Evolutionary conservation across 2,113 vertebrate species (phyloP).

Genomic region (Ctenodactylus gundi): DNA sequence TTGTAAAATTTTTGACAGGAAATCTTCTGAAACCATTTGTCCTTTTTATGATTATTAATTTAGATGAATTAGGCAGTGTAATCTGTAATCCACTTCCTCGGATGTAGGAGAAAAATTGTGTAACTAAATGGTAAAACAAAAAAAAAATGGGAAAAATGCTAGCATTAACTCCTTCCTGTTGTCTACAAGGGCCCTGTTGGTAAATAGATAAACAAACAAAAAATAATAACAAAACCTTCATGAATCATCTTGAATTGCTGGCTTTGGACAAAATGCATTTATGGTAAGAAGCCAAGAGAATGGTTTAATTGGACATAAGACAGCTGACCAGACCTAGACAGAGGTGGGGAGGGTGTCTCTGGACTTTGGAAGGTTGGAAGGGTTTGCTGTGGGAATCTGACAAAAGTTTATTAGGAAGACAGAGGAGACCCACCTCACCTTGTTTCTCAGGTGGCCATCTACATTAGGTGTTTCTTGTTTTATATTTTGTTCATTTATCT

Average conservation of each 20-base stretch:
- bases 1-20: too few species aligned
- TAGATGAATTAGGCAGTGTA: neutral
- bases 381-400: neutral
- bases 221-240: neutral
- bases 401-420: neutral
- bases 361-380: neutral
- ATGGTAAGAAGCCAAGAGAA: neutral
- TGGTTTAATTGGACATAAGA: neutral
- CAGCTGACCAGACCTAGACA: neutral
- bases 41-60: slow-evolving; percentile 1
- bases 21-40: slow-evolving; percentile 2
- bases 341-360: neutral
- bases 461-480: neutral
- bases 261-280: slow-evolving; percentile 1
- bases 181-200: neutral
- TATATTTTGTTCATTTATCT: neutral
- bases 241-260: slow-evolving; percentile 14
- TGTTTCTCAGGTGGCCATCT: neutral
- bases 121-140: neutral
- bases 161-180: neutral
- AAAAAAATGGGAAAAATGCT: neutral
- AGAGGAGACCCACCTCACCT: neutral
- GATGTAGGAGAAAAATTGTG: neutral
- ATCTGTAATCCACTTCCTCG: neutral
- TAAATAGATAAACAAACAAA: neutral